Conservation (phyloP, 2,797 vertebrate species). For the Hyperoplus lanceolatus region DNA sequence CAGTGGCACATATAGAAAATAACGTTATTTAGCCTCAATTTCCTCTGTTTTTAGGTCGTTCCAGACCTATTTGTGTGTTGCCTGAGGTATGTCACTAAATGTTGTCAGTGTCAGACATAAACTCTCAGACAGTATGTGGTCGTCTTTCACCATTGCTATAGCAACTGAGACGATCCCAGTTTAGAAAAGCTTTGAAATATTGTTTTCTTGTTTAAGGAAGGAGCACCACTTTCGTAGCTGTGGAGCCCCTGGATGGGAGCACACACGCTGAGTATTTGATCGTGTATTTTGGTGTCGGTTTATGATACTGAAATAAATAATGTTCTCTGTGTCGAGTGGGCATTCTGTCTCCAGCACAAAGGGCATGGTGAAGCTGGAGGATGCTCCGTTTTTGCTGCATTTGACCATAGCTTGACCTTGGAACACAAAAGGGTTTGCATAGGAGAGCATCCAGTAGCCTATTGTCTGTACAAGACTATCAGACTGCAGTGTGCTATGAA, state of each 20-base stretch:
- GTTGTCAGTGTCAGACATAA: constrained; percentile 63
- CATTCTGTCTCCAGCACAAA: constrained; percentile 30
- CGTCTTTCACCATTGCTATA: constrained; percentile 79
- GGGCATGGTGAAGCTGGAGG: constrained; percentile 42
- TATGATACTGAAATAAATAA: constrained; percentile 32
- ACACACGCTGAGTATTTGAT: constrained; percentile 33
- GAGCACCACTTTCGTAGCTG: constrained; percentile 26
- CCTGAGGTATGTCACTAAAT: constrained; percentile 52
- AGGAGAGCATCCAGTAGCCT: constrained; percentile 3
- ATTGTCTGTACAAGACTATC: not conserved
- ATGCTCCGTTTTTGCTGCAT: constrained; percentile 37
- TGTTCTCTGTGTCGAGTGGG: constrained; percentile 40
- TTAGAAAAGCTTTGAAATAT: constrained; percentile 66
- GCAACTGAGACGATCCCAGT: constrained; percentile 78
- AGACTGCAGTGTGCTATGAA: not conserved
- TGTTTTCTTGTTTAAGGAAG: constrained; percentile 65
- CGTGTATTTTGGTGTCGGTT: constrained; percentile 29
- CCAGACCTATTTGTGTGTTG: constrained; percentile 40
- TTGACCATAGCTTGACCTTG: constrained; percentile 12
- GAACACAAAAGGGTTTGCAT: constrained; percentile 12
- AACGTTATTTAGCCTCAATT: constrained; percentile 23
- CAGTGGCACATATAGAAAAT: constrained; percentile 11
- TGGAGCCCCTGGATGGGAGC: constrained; percentile 26
- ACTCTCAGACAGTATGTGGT: constrained; percentile 74
- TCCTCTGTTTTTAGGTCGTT: constrained; percentile 34